Percentiles rank a stretch among this genome's conserved stretches.
phyloP scores from a whole-genome alignment of 2,888 invertebrate genomes.

The Drosophila picticornis region DNA sequence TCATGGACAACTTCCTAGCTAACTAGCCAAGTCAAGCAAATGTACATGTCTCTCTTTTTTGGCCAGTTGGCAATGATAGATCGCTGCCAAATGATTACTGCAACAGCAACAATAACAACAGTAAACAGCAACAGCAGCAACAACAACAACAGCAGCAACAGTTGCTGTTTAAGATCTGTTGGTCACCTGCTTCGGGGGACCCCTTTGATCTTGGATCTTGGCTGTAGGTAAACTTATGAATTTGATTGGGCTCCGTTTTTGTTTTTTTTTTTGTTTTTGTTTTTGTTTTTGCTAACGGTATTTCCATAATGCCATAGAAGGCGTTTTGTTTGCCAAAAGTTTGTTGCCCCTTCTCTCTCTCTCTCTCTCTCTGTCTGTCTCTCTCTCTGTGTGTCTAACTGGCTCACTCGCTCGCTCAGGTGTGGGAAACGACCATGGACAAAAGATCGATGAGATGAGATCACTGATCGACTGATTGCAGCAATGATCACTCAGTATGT shows the following conservation, averaged over 20 bases:
- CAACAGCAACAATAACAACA: conserved; percentile 30
- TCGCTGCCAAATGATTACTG: conserved; percentile 71
- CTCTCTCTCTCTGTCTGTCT: not conserved
- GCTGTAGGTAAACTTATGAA: conserved; percentile 40
- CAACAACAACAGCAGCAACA: conserved; percentile 23
- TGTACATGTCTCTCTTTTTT: conserved; percentile 17
- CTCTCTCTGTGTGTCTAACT: not conserved
- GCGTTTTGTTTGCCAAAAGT: conserved; percentile 56
- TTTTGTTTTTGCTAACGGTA: conserved; percentile 59
- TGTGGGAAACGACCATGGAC: conserved; percentile 59
- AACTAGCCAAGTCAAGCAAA: conserved; percentile 17
- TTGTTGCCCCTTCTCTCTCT: conserved; percentile 42
- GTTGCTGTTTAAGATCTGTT: conserved; percentile 19
- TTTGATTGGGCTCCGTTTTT: conserved; percentile 38
- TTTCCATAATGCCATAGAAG: conserved; percentile 71
- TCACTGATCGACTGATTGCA: conserved; percentile 57
- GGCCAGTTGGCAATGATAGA: conserved; percentile 72
- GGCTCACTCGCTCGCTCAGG: conserved; percentile 5
- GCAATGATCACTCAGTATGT: conserved; percentile 21
- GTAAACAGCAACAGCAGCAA: conserved; percentile 33
- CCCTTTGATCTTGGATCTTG: conserved; percentile 60
- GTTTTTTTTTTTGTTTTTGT: not conserved
- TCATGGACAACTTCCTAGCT: conserved; percentile 67
- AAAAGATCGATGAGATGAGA: conserved; percentile 58
- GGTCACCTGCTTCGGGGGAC: conserved; percentile 55